A percentile compares a stretch with the other conserved stretches of the same genome.
Conservation (phyloP, 1,140 invertebrate species). For the Drosophila triauraria region DNA sequence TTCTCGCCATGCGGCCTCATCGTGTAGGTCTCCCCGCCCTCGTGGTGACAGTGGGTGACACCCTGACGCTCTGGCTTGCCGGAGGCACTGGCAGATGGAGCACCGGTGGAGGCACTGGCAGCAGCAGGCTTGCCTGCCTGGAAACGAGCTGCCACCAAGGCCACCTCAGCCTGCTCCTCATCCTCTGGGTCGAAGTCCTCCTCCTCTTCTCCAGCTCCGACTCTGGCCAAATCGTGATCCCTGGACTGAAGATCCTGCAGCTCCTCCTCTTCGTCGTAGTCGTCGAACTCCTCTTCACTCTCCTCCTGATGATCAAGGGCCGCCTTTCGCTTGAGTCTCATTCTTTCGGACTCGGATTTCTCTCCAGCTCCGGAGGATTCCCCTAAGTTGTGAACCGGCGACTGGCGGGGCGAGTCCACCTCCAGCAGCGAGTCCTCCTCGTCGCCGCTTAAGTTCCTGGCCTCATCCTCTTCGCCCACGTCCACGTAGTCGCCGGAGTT, state of each 20-base stretch:
- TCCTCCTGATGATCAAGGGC: constrained; percentile 76
- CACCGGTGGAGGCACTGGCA: not conserved
- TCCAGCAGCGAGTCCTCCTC: constrained; percentile 87
- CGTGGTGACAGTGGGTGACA: constrained; percentile 89
- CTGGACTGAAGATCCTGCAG: constrained; percentile 26
- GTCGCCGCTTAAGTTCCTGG: constrained; percentile 83
- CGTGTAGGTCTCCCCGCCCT: constrained; percentile 88
- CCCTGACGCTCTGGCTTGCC: constrained; percentile 81
- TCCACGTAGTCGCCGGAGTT: constrained; percentile 89
- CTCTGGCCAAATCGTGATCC: constrained; percentile 20
- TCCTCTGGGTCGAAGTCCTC: constrained; percentile 69
- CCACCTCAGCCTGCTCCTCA: constrained; percentile 66
- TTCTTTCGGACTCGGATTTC: constrained; percentile 59
- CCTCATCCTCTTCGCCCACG: constrained; percentile 88
- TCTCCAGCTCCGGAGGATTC: constrained; percentile 75
- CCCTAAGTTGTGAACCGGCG: constrained; percentile 86
- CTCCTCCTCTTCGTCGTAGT: constrained; percentile 82
- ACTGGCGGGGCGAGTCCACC: constrained; percentile 87
- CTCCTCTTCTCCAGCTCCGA: constrained; percentile 55
- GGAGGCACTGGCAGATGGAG: not conserved
- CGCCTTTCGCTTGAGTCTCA: constrained; percentile 70
- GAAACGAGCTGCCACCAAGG: constrained; percentile 58
- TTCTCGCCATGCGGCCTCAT: constrained; percentile 86
- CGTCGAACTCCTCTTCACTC: constrained; percentile 76
- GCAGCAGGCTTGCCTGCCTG: constrained; percentile 29